Evolutionary conservation across 2,888 invertebrate species (phyloP), one percentile per base, ranked within the genome.

Genomic region (Noctua janthina): DNA sequence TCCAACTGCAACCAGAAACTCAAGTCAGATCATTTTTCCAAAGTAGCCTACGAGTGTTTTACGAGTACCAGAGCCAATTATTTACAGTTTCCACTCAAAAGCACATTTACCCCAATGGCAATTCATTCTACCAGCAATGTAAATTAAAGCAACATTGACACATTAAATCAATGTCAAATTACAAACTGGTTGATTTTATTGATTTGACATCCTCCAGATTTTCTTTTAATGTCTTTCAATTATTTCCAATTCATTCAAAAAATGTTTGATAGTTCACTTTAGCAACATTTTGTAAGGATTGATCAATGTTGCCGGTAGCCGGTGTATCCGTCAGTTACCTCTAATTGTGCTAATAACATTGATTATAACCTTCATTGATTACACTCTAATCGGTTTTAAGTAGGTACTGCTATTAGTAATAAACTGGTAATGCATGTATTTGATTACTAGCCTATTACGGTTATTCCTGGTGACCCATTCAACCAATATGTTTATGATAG

Each of bases 331-430:
- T 56, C 87, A 74, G 83, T 86, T 79, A 72, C 54, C 29, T 78
- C 11, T 73, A 79, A 87, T 84, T 81, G 66, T 69, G 51, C 20
- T 76, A 78, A 76, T 81, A 70, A 74, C 62, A 67, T 77, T 73
- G 68, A 78, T 81, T 13, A 75, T 77, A 75, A 78, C 51, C 73
- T 76, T 69, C 8, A 66, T 20, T 70, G 39, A 54, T 78, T 23
- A 79, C 15, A 39, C 17, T 39, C 39, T 72, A 79, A 66, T 84
- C 56, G 64, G 7, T 56, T n/a, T 17, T 23, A 70, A 69, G 35
- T 35, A 35, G 20, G 11, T 51, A 39, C 13, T 23, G 17, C 17
- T 62, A n/a, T 51, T 72, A 43, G 11, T 20, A 46, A 64, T 56
- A 23, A 20, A 29, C 5, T 46, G 10, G 13, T n/a, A 81, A 43